Evolutionary conservation across 2,113 vertebrate genomes (phyloP).

Genomic region (Crotophaga sulcirostris): DNA sequence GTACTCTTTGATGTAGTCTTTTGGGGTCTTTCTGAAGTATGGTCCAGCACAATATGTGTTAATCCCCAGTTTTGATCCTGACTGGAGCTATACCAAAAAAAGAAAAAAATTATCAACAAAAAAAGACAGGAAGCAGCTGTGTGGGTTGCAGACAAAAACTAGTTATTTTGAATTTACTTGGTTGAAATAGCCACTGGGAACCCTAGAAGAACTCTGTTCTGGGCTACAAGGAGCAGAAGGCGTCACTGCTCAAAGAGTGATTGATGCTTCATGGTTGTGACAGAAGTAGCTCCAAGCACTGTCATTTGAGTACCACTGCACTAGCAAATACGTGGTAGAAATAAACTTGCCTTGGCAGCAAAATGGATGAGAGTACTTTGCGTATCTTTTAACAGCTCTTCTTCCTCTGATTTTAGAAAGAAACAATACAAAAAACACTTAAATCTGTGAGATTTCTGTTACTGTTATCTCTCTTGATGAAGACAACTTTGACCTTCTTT

Average conservation of each 20-base stretch:
- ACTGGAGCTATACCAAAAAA: neutral
- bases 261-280: slow-evolving; percentile 14
- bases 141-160: neutral
- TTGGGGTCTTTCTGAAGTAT: neutral
- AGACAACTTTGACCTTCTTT: neutral
- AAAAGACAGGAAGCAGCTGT: slow-evolving; percentile 42
- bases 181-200: neutral
- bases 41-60: neutral
- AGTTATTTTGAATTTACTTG: slow-evolving; percentile 27
- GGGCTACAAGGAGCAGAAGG: slow-evolving; percentile 20
- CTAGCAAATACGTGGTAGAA: neutral
- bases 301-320: neutral
- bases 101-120: neutral
- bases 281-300: slow-evolving; percentile 39
- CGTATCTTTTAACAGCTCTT: neutral
- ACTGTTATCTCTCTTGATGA: neutral
- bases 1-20: neutral
- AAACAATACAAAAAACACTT: neutral
- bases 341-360: slow-evolving; percentile 4
- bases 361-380: neutral
- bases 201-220: neutral
- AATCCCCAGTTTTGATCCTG: neutral
- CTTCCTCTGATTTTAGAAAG: neutral
- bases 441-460: neutral
- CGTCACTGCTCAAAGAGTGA: slow-evolving; percentile 15